A percentile compares a stretch with the other conserved stretches of the same genome.
Conservation (phyloP, 2,797 vertebrate genomes). For the Sebastes hubbsi region DNA sequence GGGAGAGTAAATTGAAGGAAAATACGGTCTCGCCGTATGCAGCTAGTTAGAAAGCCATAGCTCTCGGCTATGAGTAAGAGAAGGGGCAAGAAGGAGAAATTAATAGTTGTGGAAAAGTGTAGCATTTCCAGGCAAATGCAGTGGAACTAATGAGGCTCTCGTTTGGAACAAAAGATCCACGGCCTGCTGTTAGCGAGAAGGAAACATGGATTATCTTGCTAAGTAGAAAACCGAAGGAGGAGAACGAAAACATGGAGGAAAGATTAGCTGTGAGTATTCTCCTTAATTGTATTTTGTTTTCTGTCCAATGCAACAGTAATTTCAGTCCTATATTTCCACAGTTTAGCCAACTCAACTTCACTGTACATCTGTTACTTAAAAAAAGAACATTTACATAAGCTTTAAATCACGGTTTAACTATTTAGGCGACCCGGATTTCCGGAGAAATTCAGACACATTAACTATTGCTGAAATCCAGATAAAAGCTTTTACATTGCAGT, state of each 20-base stretch:
- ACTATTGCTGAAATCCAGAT: neutral
- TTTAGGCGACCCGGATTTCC: neutral
- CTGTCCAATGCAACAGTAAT: constrained; percentile 10
- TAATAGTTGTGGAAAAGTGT: constrained; percentile 63
- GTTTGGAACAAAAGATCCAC: constrained; percentile 52
- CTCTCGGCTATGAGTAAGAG: constrained; percentile 42
- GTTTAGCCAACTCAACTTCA: neutral
- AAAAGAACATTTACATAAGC: neutral
- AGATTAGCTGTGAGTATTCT: constrained; percentile 27
- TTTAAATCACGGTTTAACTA: neutral
- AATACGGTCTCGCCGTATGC: constrained; percentile 24
- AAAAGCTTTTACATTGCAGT: neutral
- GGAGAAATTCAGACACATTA: neutral
- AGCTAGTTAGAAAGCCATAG: constrained; percentile 59
- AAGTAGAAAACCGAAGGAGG: constrained; percentile 24
- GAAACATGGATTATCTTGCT: constrained; percentile 42
- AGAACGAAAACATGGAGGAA: constrained; percentile 29
- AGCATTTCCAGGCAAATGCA: constrained; percentile 61
- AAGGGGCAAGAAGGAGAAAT: constrained; percentile 40
- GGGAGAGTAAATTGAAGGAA: constrained; percentile 49
- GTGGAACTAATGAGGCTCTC: constrained; percentile 70
- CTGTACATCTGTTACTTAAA: neutral
- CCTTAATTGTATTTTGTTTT: constrained; percentile 40
- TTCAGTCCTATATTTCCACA: neutral
- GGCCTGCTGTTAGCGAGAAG: constrained; percentile 34